These are phyloP conservation scores for Poeciliopsis turrubarensis DNA, from an alignment of 2,113 vertebrate species.

Conservation along the genomic window DNA sequence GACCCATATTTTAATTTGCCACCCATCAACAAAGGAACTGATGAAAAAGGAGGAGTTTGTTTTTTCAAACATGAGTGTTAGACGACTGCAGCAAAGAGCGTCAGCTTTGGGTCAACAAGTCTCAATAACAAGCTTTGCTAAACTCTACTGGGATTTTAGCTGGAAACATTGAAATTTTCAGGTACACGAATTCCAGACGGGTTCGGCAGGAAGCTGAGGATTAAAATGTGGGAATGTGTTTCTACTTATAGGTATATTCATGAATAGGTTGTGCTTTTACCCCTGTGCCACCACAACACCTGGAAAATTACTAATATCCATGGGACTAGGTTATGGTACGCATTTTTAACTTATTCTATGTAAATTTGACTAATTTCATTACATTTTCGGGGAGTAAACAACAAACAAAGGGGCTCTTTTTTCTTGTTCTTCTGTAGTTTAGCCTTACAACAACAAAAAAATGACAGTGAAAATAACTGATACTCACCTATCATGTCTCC, in stretches of 20 bases:
- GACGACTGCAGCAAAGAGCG: too few species aligned
- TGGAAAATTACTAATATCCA: not conserved
- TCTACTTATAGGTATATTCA: too few species aligned
- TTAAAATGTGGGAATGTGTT: too few species aligned
- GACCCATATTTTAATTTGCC: not conserved
- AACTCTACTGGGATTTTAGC: too few species aligned
- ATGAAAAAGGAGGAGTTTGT: not conserved
- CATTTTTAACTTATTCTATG: not conserved
- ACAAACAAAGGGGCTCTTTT: not conserved
- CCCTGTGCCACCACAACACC: too few species aligned
- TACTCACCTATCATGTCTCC: conserved; percentile 95
- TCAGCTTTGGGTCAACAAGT: not conserved
- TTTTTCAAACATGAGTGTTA: not conserved
- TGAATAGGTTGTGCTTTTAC: too few species aligned
- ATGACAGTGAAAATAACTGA: not conserved
- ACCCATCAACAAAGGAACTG: not conserved
- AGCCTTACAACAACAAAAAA: not conserved
- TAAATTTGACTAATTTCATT: not conserved
- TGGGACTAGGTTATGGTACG: not conserved
- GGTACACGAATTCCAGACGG: too few species aligned
- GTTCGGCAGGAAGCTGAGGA: too few species aligned
- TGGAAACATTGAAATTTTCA: too few species aligned
- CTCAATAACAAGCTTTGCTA: too few species aligned
- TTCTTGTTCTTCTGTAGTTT: not conserved
- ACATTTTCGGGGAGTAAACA: not conserved